A percentile compares a stretch with the other conserved stretches of the same genome.
phyloP scores from a whole-genome alignment of 2,888 invertebrate genomes.

The Fragum fragum region DNA sequence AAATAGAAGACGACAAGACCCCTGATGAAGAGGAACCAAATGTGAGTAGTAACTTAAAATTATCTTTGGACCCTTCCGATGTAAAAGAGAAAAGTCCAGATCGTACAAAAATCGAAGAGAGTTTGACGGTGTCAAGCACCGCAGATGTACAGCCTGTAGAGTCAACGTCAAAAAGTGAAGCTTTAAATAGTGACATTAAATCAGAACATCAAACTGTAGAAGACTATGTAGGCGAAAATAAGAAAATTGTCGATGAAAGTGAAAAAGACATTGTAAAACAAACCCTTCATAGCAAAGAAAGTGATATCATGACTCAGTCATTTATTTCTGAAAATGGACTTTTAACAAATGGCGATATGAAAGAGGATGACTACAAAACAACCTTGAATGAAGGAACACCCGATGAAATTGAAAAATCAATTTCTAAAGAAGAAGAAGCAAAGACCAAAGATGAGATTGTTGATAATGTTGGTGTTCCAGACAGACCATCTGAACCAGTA shows the following conservation, averaged over 20 bases:
- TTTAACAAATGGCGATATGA: slow-evolving; percentile 10
- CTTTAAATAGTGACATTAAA: background rate
- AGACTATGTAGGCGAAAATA: background rate
- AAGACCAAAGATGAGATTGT: slow-evolving; percentile 10
- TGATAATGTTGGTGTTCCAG: slow-evolving; percentile 23
- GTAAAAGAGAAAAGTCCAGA: slow-evolving; percentile 9
- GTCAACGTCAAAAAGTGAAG: slow-evolving; percentile 36
- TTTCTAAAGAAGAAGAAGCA: background rate
- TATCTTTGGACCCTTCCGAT: slow-evolving; percentile 11
- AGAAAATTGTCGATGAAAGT: background rate
- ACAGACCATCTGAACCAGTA: background rate
- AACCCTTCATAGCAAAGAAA: background rate
- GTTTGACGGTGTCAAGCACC: slow-evolving; percentile 33
- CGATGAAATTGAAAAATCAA: background rate
- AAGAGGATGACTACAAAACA: background rate
- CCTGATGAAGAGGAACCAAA: slow-evolving; percentile 21
- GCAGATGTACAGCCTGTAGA: slow-evolving; percentile 54
- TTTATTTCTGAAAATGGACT: slow-evolving; percentile 17
- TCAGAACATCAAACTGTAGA: background rate
- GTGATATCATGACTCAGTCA: slow-evolving; percentile 12
- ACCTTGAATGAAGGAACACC: background rate
- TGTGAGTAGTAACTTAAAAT: background rate
- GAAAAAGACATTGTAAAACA: slow-evolving; percentile 8
- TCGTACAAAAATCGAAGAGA: slow-evolving; percentile 28
- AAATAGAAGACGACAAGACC: slow-evolving; percentile 35